A percentile compares a stretch with the other conserved stretches of the same genome.
These are phyloP conservation scores for Tridacna crocea DNA, from an alignment of 2,888 invertebrate species.

Conservation along the genomic window DNA sequence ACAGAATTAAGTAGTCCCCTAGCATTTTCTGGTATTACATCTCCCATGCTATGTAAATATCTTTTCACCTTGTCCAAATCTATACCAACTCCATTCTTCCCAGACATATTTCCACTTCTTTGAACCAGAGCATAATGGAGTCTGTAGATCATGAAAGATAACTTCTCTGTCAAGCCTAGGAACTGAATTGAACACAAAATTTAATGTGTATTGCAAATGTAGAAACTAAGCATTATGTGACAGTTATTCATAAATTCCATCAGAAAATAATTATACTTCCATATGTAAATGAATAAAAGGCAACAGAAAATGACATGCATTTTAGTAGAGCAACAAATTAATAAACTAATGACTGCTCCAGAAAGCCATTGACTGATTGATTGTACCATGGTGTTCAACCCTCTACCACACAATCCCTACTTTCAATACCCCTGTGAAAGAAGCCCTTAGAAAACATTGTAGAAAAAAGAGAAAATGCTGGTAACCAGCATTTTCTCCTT, in stretches of 20 bases:
- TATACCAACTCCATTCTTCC: conserved; percentile 13
- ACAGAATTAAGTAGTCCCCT: conserved; percentile 56
- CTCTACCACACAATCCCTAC: too few relatives aligned
- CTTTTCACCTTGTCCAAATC: conserved; percentile 56
- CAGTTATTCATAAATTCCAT: background rate
- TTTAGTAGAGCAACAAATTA: background rate
- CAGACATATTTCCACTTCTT: conserved; percentile 3
- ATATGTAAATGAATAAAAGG: background rate
- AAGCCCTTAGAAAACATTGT: too few relatives aligned
- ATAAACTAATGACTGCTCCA: too few relatives aligned
- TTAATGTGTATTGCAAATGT: background rate
- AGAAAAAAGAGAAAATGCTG: too few relatives aligned
- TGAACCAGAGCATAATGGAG: conserved; percentile 41
- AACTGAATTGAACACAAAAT: conserved; percentile 52
- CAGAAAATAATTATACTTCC: background rate
- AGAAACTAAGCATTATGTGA: background rate
- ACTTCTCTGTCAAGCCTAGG: conserved; percentile 43
- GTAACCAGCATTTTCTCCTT: too few relatives aligned
- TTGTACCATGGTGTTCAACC: too few relatives aligned
- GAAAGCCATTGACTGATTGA: too few relatives aligned
- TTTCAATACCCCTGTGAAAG: too few relatives aligned
- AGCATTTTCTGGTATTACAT: conserved; percentile 51
- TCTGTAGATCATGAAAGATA: conserved; percentile 37
- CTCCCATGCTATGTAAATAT: conserved; percentile 60
- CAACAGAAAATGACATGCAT: background rate